These are phyloP conservation scores for Lepidotrigona ventralis DNA, from an alignment of 1,140 invertebrate genomes.

Conservation along the genomic window DNA sequence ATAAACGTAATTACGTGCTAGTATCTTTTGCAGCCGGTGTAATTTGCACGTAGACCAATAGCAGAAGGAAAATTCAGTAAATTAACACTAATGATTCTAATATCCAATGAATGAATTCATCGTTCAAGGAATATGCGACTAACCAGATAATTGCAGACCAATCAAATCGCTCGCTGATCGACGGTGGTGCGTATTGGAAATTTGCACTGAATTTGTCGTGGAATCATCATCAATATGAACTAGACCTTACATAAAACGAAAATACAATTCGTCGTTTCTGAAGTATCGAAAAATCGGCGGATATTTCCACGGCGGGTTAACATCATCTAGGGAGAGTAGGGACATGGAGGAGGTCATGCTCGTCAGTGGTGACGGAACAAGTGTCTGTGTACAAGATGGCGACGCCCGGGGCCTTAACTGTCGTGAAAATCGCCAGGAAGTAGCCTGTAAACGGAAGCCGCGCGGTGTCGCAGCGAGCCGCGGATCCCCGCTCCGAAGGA, in stretches of 20 bases:
- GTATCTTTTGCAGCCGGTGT: not conserved
- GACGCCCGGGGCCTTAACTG: slow-evolving; percentile 61
- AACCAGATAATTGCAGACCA: slow-evolving; percentile 19
- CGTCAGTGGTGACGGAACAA: slow-evolving; percentile 59
- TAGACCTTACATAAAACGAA: slow-evolving; percentile 27
- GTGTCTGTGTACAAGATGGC: slow-evolving; percentile 75
- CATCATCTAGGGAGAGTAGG: not conserved
- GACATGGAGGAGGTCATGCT: slow-evolving; percentile 32
- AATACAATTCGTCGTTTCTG: slow-evolving; percentile 47
- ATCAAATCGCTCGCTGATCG: not conserved
- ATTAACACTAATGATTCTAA: not conserved
- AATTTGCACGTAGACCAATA: not conserved
- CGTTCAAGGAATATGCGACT: too few species aligned
- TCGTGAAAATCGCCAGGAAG: slow-evolving; percentile 53
- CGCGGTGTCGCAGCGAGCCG: slow-evolving; percentile 59
- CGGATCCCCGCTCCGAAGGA: slow-evolving; percentile 51
- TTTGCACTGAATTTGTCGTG: not conserved
- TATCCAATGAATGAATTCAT: not conserved
- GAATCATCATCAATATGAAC: slow-evolving; percentile 35
- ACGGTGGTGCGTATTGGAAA: not conserved
- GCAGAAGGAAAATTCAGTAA: not conserved
- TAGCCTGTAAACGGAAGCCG: slow-evolving; percentile 43
- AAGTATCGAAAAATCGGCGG: slow-evolving; percentile 40
- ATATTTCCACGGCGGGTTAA: slow-evolving; percentile 3
- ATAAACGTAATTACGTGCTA: not conserved